Evolutionary conservation across 2,113 vertebrate species (phyloP), one percentile per base, ranked within the genome.

Genomic region (Malurus elegans): DNA sequence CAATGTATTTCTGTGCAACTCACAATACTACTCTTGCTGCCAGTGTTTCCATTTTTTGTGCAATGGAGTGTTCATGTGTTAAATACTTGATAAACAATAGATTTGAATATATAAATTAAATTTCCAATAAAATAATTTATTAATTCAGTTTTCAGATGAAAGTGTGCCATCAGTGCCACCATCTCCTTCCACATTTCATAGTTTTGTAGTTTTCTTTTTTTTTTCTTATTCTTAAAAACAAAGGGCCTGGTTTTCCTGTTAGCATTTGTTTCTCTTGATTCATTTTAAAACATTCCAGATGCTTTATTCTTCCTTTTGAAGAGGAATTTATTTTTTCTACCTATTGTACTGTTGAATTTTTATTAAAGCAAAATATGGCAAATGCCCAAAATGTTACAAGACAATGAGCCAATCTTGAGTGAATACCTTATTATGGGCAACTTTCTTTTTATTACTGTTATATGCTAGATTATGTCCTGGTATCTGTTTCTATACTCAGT

Each of bases 401-500:
- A 90, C 16, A 65, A 50, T 74, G 88, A 84, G 58, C 36, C 85
- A 88, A 8, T 95, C 72, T 74, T 69, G 25, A 67, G 34, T 6
- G 3, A 84, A 84, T 92, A 75, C 54, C 48, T 76, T 87, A 69
- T 83, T 90, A 73, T 73, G 58, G 89, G 73, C 76, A 95, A 79
- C 91, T 84, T 80, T 92, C n/a, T 84, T 93, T 92, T 95, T 91
- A 92, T 94, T 86, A 34, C 51, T 65, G 6, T 90, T 93, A 29
- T 36, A 47, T 86, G 61, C 64, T 86, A 87, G 38, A 91, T 95
- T 56, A 42, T 88, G 51, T 93, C 91, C 65, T 94, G 60, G n/a
- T 96, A 90, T 92, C 86, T 97, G 95, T 95, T 96, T 92, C 90
- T 94, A 24, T 67, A 65, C 79, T 88, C 57, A 84, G 60, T 78